These are phyloP conservation scores for Gobius niger DNA, from an alignment of 2,113 vertebrate genomes.

Conservation along the genomic window DNA sequence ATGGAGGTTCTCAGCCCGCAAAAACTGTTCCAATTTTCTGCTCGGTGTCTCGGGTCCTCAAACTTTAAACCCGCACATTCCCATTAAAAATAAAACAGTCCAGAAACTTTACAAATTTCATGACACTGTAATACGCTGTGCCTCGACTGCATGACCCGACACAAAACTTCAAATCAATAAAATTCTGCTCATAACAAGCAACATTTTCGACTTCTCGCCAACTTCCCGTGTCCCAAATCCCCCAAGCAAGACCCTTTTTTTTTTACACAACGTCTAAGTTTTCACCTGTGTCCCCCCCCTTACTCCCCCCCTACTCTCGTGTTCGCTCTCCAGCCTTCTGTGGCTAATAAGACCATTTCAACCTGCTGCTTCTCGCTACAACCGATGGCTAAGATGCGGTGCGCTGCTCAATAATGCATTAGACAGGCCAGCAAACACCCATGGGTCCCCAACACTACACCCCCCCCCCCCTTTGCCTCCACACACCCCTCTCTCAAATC, in stretches of 20 bases:
- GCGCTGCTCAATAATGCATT: conserved; percentile 80
- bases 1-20: no score
- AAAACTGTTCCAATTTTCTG: no score
- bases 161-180: conserved; percentile 11
- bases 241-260: conserved; percentile 20
- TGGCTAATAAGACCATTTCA: conserved; percentile 73
- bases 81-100: neutral
- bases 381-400: conserved; percentile 69
- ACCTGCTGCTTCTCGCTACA: conserved; percentile 61
- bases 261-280: conserved; percentile 47
- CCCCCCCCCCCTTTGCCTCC: neutral
- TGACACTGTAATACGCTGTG: neutral
- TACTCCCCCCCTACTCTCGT: conserved; percentile 45
- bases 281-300: conserved; percentile 70
- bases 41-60: no score
- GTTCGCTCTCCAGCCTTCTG: conserved; percentile 49
- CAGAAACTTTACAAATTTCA: neutral
- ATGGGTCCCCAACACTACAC: conserved; percentile 40
- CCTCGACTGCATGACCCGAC: conserved; percentile 21
- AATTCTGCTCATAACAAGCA: conserved; percentile 14
- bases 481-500: neutral
- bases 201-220: conserved; percentile 28
- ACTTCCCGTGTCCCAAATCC: conserved; percentile 27
- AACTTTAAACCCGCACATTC: neutral
- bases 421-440: conserved; percentile 69